Evolutionary conservation across 2,888 invertebrate genomes (phyloP).

Genomic region (Arrhopalites spinosus): DNA sequence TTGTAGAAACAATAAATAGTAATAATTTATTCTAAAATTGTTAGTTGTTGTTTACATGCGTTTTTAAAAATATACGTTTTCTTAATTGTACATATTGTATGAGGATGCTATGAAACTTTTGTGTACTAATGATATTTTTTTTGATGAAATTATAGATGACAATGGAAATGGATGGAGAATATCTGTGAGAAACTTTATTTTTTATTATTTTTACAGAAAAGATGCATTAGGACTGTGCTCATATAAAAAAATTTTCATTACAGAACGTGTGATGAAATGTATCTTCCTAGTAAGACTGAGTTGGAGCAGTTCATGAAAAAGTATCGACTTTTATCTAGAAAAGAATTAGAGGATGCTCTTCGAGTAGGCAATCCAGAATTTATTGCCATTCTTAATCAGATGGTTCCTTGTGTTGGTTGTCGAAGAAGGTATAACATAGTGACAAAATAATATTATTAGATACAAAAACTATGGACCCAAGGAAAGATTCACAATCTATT

Average conservation of each 20-base stretch:
- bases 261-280: constrained; percentile 75
- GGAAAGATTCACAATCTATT: no score
- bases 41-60: no score
- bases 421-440: constrained; percentile 76
- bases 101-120: neutral
- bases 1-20: no score
- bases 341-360: constrained; percentile 79
- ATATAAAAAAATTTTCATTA: no score
- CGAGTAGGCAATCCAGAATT: constrained; percentile 83
- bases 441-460: neutral
- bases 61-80: no score
- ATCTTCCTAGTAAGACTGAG: constrained; percentile 71
- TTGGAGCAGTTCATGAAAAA: constrained; percentile 84
- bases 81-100: no score
- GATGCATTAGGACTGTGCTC: no score
- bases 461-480: no score
- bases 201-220: no score
- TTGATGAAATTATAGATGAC: constrained; percentile 72
- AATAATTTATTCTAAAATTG: no score
- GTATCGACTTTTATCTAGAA: constrained; percentile 74
- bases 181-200: no score
- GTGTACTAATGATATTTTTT: neutral
- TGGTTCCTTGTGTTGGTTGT: constrained; percentile 93
- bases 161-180: constrained; percentile 86
- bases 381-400: constrained; percentile 82